A percentile compares a stretch with the other conserved stretches of the same genome.
These are phyloP conservation scores for Mirza zaza DNA, from an alignment of 2,113 vertebrate species.

Conservation along the genomic window DNA sequence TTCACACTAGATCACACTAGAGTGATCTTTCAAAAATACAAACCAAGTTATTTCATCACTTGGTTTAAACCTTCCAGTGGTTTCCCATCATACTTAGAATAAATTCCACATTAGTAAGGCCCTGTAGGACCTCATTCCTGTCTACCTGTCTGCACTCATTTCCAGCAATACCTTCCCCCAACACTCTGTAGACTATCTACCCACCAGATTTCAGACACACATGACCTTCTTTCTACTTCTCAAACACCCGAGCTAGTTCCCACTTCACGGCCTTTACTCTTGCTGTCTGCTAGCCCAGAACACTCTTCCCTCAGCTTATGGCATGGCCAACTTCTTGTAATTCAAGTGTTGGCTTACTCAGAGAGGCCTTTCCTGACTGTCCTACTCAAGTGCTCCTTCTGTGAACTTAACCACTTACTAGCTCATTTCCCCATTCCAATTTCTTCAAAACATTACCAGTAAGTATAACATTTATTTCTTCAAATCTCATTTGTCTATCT, in stretches of 20 bases:
- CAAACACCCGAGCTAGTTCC: not conserved
- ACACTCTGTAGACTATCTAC: not conserved
- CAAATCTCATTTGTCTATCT: not conserved
- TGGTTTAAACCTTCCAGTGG: not conserved
- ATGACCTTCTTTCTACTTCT: not conserved
- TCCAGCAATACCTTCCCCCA: not conserved
- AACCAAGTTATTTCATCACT: not conserved
- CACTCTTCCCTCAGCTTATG: not conserved
- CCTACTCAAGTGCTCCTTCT: not conserved
- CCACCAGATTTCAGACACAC: not conserved
- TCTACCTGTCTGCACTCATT: not conserved
- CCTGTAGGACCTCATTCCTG: not conserved
- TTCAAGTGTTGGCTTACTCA: not conserved
- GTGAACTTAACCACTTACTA: not conserved
- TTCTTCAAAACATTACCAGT: slow-evolving; percentile 10
- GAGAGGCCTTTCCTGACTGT: not conserved
- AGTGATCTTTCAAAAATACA: not conserved
- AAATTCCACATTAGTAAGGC: not conserved
- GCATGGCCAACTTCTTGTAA: not conserved
- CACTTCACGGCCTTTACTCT: not conserved
- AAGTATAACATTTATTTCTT: not conserved
- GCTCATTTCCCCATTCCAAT: not conserved
- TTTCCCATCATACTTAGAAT: not conserved
- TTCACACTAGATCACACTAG: not conserved
- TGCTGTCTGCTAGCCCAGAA: not conserved